Conservation (phyloP, 2,113 vertebrate species). For the Neogobius melanostomus region DNA sequence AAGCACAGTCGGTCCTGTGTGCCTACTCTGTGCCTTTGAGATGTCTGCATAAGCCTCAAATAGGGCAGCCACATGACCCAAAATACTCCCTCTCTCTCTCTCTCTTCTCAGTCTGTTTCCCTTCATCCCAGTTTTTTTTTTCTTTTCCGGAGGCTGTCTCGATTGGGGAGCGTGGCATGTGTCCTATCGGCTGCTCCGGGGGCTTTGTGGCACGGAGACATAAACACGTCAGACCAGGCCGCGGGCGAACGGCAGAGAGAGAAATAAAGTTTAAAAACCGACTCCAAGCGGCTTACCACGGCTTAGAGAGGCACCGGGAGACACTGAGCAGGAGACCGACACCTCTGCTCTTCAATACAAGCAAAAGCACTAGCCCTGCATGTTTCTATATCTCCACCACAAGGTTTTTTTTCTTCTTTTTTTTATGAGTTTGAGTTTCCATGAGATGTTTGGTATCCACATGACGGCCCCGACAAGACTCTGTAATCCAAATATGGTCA, state of each 20-base stretch:
- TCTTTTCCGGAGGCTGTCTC: conserved; percentile 39
- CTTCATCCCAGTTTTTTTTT: conserved; percentile 32
- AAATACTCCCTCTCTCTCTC: conserved; percentile 56
- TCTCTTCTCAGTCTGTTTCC: conserved; percentile 47
- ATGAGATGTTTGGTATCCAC: no score
- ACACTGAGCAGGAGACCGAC: conserved; percentile 44
- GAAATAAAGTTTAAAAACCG: conserved; percentile 60
- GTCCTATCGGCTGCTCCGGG: conserved; percentile 66
- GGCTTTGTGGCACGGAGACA: conserved; percentile 59
- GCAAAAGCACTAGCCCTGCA: neutral
- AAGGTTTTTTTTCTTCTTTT: no score
- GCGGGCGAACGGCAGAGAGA: conserved; percentile 53
- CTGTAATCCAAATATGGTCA: no score
- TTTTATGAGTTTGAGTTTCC: no score
- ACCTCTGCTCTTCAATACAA: conserved; percentile 33
- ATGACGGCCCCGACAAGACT: no score
- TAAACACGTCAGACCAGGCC: conserved; percentile 43
- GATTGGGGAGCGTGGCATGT: conserved; percentile 62
- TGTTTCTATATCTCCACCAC: neutral
- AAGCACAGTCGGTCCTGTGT: conserved; percentile 21
- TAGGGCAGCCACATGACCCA: conserved; percentile 73
- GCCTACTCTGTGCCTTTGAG: conserved; percentile 32
- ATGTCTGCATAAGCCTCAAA: conserved; percentile 56
- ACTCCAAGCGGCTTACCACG: conserved; percentile 55
- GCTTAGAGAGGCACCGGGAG: conserved; percentile 62